These are phyloP conservation scores for Nephrocerus scutellatus DNA, from an alignment of 2,888 invertebrate species.

Conservation along the genomic window DNA sequence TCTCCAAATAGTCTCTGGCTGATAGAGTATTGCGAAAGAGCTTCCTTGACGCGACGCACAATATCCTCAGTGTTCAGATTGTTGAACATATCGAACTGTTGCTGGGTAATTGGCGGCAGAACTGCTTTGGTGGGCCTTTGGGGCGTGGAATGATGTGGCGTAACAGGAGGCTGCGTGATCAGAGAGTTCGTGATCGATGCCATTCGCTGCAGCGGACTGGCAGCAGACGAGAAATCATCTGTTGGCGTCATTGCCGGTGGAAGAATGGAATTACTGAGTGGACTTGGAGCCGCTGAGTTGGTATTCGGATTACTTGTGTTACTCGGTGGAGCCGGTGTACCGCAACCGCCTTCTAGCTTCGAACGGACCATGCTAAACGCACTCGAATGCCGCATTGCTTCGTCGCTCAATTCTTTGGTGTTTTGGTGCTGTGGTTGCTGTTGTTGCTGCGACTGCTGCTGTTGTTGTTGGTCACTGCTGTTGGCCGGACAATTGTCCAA, in stretches of 20 bases:
- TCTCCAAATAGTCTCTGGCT: conserved; percentile 98
- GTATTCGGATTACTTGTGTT: conserved; percentile 38
- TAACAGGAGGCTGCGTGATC: conserved; percentile 82
- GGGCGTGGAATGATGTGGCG: conserved; percentile 73
- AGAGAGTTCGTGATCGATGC: conserved; percentile 96
- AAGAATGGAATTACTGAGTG: conserved; percentile 75
- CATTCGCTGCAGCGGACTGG: conserved; percentile 94
- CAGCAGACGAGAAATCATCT: conserved; percentile 78
- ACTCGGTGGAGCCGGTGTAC: conserved; percentile 41
- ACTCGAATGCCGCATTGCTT: conserved; percentile 48
- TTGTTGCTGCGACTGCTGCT: conserved; percentile 30
- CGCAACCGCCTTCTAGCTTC: conserved; percentile 76
- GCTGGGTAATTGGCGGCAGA: conserved; percentile 95
- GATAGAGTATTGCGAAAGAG: conserved; percentile 90
- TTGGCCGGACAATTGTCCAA: conserved; percentile 36
- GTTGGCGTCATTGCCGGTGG: conserved; percentile 76
- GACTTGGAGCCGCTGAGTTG: conserved; percentile 76
- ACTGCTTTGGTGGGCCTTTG: conserved; percentile 93
- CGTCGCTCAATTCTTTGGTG: conserved; percentile 25
- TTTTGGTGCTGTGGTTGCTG: conserved; percentile 52
- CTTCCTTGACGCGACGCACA: conserved; percentile 92
- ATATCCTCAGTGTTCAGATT: conserved; percentile 98
- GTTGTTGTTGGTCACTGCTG: conserved; percentile 20
- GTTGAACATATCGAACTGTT: conserved; percentile 97
- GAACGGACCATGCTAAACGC: conserved; percentile 85